These are phyloP conservation scores for Motacilla tschutschensis DNA, from an alignment of 2,113 vertebrate genomes.

Conservation along the genomic window DNA sequence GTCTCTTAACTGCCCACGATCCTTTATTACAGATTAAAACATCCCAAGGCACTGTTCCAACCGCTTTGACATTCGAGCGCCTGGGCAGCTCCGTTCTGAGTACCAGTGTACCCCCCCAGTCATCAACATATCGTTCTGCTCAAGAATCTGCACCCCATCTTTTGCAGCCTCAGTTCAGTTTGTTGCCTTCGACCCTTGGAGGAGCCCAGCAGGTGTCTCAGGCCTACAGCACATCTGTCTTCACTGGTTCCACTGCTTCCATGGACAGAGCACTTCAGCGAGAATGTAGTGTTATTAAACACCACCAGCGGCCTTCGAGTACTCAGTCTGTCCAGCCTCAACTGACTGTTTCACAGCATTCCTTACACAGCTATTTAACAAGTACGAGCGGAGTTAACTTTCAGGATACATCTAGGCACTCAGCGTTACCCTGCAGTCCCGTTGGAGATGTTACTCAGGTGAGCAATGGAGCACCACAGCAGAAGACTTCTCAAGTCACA, in stretches of 20 bases:
- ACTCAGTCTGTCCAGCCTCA: slow-evolving; percentile 88
- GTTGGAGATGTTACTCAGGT: slow-evolving; percentile 85
- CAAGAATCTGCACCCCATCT: slow-evolving; percentile 98
- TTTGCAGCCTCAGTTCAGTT: slow-evolving; percentile 92
- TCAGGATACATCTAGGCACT: slow-evolving; percentile 86
- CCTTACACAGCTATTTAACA: slow-evolving; percentile 88
- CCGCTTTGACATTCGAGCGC: slow-evolving; percentile 89
- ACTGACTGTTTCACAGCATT: slow-evolving; percentile 87
- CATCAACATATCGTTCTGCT: slow-evolving; percentile 96
- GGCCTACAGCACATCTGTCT: slow-evolving; percentile 86
- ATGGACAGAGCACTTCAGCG: slow-evolving; percentile 97
- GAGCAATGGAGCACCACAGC: slow-evolving; percentile 82
- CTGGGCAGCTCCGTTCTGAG: slow-evolving; percentile 83
- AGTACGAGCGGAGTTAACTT: slow-evolving; percentile 82
- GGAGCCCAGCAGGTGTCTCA: slow-evolving; percentile 83
- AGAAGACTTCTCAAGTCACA: slow-evolving; percentile 82
- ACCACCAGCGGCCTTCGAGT: slow-evolving; percentile 98
- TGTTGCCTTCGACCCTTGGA: slow-evolving; percentile 84
- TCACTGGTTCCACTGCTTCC: slow-evolving; percentile 86
- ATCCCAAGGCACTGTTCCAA: slow-evolving; percentile 85
- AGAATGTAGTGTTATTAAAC: slow-evolving; percentile 99
- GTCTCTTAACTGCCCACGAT: slow-evolving; percentile 88
- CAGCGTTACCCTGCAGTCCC: slow-evolving; percentile 85
- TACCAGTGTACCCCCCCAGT: slow-evolving; percentile 88
- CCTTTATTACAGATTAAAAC: slow-evolving; percentile 91